A percentile compares a stretch with the other conserved stretches of the same genome.
Evolutionary conservation across 2,113 vertebrate species (phyloP).

Genomic region (Vombatus ursinus): DNA sequence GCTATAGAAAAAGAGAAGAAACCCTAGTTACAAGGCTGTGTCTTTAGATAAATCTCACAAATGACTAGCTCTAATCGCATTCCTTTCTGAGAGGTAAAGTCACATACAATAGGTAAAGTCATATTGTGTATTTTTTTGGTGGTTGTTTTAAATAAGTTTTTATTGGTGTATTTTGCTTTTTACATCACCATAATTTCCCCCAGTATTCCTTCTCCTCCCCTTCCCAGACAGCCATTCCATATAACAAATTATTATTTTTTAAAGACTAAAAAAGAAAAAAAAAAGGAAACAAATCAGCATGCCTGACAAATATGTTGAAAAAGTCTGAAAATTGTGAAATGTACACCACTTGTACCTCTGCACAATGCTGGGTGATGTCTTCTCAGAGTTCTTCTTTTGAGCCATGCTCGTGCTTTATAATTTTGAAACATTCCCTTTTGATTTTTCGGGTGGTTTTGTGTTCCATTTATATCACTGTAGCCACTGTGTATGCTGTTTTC

Average conservation of each 20-base stretch:
- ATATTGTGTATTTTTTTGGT: background rate
- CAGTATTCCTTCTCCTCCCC: background rate
- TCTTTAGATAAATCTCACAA: background rate
- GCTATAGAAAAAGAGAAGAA: slow-evolving; percentile 77
- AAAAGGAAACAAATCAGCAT: background rate
- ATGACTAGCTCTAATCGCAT: background rate
- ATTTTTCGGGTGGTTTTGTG: background rate
- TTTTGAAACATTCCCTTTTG: background rate
- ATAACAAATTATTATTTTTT: background rate
- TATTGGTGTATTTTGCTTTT: background rate
- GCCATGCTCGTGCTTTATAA: background rate
- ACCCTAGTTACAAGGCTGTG: background rate
- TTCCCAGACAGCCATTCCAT: background rate
- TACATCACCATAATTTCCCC: background rate
- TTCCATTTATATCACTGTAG: background rate
- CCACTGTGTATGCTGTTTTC: background rate
- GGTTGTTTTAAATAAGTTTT: background rate
- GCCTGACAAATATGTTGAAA: background rate
- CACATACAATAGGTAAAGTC: background rate
- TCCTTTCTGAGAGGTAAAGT: background rate
- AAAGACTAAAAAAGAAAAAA: background rate
- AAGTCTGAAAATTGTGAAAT: background rate
- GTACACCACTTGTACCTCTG: background rate
- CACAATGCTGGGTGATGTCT: background rate
- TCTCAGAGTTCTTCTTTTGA: background rate